phyloP scores from a whole-genome alignment of 2,888 invertebrate species.

The Hartigia nigra region DNA sequence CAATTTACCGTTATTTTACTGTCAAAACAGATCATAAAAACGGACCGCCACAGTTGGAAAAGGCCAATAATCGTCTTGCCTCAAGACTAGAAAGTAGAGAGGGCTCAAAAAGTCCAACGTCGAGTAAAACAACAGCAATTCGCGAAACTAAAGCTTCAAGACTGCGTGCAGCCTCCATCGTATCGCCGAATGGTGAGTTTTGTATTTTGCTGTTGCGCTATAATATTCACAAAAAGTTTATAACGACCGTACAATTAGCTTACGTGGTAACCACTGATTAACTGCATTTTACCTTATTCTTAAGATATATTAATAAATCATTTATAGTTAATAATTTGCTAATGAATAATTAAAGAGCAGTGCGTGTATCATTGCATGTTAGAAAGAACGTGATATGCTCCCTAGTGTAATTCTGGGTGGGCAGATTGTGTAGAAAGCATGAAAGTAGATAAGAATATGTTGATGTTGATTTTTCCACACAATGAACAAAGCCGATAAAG shows the following conservation, averaged over 20 bases:
- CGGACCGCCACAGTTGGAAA: conserved; percentile 27
- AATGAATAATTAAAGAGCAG: background rate
- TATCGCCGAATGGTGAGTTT: conserved; percentile 49
- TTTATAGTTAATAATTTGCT: conserved; percentile 5
- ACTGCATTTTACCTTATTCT: too few species aligned
- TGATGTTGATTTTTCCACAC: background rate
- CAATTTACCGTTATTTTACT: background rate
- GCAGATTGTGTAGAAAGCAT: background rate
- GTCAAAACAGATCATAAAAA: conserved; percentile 63
- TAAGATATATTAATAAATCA: background rate
- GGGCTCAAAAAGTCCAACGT: conserved; percentile 34
- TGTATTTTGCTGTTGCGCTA: conserved; percentile 48
- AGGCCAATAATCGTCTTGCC: conserved; percentile 66
- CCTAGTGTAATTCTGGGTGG: background rate
- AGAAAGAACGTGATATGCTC: background rate
- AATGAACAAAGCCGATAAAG: background rate
- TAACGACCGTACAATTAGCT: background rate
- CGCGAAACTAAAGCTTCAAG: conserved; percentile 55
- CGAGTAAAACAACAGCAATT: conserved; percentile 44
- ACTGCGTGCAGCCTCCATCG: conserved; percentile 53
- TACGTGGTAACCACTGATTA: background rate
- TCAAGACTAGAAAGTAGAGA: conserved; percentile 44
- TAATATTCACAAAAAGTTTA: background rate
- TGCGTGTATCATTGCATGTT: background rate
- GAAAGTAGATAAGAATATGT: background rate